Evolutionary conservation across 1,140 invertebrate species (phyloP).

Genomic region (Myzus persicae): DNA sequence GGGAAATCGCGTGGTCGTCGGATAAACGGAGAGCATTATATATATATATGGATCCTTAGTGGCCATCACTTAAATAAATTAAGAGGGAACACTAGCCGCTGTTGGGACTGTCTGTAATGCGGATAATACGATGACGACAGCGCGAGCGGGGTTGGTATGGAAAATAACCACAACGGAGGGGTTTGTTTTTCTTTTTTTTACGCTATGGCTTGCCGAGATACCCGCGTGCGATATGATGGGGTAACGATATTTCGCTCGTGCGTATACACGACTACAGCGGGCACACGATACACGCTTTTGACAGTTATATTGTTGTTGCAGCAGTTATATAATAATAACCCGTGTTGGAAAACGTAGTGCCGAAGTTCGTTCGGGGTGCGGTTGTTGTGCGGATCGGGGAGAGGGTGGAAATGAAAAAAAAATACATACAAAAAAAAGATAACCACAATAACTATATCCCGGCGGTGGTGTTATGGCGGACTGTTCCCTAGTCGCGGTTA

Average conservation of each 20-base stretch:
- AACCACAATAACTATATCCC: background rate
- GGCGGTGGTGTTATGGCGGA: background rate
- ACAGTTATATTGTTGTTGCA: conserved; percentile 56
- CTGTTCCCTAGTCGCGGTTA: background rate
- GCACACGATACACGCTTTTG: conserved; percentile 38
- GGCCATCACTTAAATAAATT: conserved; percentile 27
- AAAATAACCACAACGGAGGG: conserved; percentile 4
- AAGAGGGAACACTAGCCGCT: background rate
- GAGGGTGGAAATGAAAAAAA: conserved; percentile 1
- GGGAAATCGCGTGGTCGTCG: background rate
- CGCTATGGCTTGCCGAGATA: background rate
- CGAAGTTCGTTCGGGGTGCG: conserved; percentile 26
- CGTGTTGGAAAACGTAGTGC: background rate
- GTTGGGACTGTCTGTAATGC: background rate
- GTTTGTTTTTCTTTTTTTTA: conserved; percentile 21
- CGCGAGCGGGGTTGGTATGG: background rate
- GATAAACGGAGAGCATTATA: background rate
- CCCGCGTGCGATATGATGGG: background rate
- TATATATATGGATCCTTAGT: background rate
- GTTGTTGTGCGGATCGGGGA: background rate
- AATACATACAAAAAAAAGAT: background rate
- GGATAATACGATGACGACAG: background rate
- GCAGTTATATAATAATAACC: conserved; percentile 11
- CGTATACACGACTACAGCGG: conserved; percentile 1
- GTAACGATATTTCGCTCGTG: conserved; percentile 28